These are phyloP conservation scores for Cygnus olor DNA, from an alignment of 2,797 vertebrate species.

Conservation along the genomic window DNA sequence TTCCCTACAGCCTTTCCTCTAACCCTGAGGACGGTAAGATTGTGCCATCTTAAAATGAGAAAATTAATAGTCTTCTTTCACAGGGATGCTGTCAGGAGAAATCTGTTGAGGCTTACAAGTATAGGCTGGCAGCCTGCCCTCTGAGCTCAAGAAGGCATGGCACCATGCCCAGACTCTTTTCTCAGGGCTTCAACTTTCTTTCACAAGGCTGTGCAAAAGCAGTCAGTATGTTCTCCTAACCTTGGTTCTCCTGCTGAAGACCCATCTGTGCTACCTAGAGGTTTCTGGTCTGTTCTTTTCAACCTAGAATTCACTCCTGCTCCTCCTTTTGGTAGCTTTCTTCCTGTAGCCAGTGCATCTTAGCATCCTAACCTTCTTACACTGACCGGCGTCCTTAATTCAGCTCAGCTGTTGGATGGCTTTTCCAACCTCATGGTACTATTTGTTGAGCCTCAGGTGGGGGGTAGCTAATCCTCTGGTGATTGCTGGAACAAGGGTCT, in stretches of 20 bases:
- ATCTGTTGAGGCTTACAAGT: background rate
- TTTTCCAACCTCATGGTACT: background rate
- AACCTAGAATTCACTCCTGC: background rate
- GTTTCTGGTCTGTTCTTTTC: background rate
- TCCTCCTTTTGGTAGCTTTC: background rate
- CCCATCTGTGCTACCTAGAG: conserved; percentile 19
- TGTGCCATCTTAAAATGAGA: conserved; percentile 10
- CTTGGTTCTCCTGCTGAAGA: conserved; percentile 26
- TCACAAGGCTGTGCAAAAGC: conserved; percentile 28
- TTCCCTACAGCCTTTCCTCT: conserved; percentile 9
- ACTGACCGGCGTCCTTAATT: background rate
- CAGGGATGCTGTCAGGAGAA: conserved; percentile 16
- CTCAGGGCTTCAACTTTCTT: conserved; percentile 14
- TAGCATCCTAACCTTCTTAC: conserved; percentile 2
- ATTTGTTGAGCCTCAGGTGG: background rate
- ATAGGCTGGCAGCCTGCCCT: conserved; percentile 49
- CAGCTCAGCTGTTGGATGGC: background rate
- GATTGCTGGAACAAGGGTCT: background rate
- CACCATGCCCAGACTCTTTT: conserved; percentile 33
- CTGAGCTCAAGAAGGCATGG: conserved; percentile 40
- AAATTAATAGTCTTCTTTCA: conserved; percentile 10
- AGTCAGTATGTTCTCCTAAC: conserved; percentile 20
- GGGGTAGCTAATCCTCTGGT: background rate
- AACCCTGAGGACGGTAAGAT: background rate
- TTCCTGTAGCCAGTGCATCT: background rate